Evolutionary conservation across 2,888 invertebrate species (phyloP).

Genomic region (Hypercompe scribonia): DNA sequence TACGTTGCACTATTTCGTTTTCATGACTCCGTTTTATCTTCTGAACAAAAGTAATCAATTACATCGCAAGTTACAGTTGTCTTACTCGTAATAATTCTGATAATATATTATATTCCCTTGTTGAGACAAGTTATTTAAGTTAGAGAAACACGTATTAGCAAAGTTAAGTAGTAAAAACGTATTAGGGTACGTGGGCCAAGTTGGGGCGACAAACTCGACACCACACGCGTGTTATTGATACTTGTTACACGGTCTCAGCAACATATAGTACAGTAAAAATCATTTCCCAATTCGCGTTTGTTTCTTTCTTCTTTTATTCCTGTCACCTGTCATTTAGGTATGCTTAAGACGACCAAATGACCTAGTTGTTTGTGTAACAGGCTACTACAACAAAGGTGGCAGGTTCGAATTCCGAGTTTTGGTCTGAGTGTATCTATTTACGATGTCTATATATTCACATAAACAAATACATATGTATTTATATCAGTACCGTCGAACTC

Average conservation of each 20-base stretch:
- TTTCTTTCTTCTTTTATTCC: no score
- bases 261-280: neutral
- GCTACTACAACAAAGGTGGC: no score
- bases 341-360: no score
- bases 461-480: no score
- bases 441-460: no score
- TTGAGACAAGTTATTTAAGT: constrained; percentile 9
- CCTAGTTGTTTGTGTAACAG: no score
- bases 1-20: no score
- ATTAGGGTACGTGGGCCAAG: constrained; percentile 20
- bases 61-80: neutral
- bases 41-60: neutral
- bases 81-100: constrained; percentile 5
- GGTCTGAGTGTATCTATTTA: no score
- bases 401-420: no score
- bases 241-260: neutral
- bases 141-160: constrained; percentile 3
- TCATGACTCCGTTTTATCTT: neutral
- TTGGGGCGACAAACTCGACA: neutral
- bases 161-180: constrained; percentile 15
- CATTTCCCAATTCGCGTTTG: neutral
- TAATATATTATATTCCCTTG: neutral
- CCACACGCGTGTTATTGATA: neutral
- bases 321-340: no score
- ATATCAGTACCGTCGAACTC: no score